phyloP scores from a whole-genome alignment of 2,113 vertebrate species.

The Lasiurus borealis region DNA sequence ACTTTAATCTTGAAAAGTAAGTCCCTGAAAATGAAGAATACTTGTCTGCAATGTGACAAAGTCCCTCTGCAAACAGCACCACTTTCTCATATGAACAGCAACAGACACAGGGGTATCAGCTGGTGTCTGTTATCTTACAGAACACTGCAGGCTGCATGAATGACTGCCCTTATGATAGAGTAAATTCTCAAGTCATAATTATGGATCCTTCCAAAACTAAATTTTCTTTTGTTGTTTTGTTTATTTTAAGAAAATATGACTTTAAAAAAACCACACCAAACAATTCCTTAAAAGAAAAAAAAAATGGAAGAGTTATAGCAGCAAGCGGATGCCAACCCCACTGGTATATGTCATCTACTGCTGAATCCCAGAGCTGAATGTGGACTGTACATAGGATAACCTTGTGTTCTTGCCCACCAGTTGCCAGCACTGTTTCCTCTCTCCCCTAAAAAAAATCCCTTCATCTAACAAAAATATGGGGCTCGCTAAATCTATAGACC shows the following conservation, averaged over 20 bases:
- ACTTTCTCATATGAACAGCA: background rate
- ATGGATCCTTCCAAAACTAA: background rate
- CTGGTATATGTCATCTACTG: background rate
- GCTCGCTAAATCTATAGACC: background rate
- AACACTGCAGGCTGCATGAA: background rate
- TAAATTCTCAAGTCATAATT: background rate
- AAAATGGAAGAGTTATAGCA: background rate
- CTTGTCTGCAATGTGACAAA: background rate
- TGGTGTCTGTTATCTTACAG: background rate
- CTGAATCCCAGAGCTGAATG: background rate
- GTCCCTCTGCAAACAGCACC: background rate
- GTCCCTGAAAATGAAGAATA: background rate
- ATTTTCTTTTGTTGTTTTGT: background rate
- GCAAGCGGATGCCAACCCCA: background rate
- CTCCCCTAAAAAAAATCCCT: background rate
- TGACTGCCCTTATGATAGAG: background rate
- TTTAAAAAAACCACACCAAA: background rate
- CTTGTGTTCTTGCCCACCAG: background rate
- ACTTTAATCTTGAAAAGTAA: constrained; percentile 30
- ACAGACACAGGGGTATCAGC: background rate
- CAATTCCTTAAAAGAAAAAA: background rate
- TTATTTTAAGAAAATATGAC: constrained; percentile 18
- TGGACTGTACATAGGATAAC: background rate
- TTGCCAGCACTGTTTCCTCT: background rate
- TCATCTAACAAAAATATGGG: background rate